Base-by-base conservation (phyloP, 2,888 invertebrate genomes). In the Melieria crassipennis region DNA sequence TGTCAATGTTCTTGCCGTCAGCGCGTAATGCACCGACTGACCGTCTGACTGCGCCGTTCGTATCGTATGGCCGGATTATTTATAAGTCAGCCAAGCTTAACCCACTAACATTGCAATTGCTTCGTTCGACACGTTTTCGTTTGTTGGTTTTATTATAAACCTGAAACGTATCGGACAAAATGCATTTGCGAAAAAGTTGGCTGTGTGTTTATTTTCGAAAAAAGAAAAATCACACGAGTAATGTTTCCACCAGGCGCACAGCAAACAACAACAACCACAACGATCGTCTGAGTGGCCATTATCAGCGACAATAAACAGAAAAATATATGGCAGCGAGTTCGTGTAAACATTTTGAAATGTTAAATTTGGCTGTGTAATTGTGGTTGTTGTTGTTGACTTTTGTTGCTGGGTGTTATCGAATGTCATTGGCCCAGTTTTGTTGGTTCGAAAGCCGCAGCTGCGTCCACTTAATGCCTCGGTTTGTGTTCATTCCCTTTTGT, bases 181-280 rank as follows among this genome's bases (percentile, higher is more conserved):
- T 67, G 46, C 43, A 7, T 68, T 7, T 57, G 47, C 46, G 42
- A 57, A 64, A 55, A 9, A 65, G 13, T 57, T 42, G n/a, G 42
- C 11, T 16, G 16, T 61, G 55, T 10, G 65, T 56, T 71, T 48
- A 45, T 46, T 11, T 48, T 48, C 11, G 65, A 65, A 75, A 76
- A 83, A 83, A 83, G 79, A 81, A 83, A 84, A 84, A 83, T 84
- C 84, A 79, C 77, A 77, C 75, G 78, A 79, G 78, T 77, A 79
- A 79, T 78, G 80, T 75, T 74, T 62, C 46, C 75, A 83, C 55
- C 79, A 80, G 84, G 85, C 77, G 75, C 73, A 42, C 83, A 83
- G 81, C 55, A 73, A 66, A 46, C 5, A 42, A 50, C 6, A 62
- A 55, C 52, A 43, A 75, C 73, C 76, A 73, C 76, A 79, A 71